Percentiles rank a stretch among this genome's conserved stretches.
These are phyloP conservation scores for Nycticebus coucang DNA, from an alignment of 2,113 vertebrate species.

Conservation along the genomic window DNA sequence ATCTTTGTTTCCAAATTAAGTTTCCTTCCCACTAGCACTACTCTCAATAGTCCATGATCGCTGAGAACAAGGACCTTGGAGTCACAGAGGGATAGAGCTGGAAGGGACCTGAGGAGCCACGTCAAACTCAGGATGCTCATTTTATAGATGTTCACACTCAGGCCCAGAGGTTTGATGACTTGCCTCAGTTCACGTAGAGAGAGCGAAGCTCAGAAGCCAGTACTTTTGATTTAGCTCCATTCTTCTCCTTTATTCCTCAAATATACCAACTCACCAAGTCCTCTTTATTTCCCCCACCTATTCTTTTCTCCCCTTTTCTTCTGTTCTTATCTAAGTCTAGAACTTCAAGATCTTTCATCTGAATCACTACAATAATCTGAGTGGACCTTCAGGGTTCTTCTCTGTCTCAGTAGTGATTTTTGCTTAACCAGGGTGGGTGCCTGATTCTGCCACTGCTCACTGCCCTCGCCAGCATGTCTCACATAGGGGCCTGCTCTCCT, in stretches of 20 bases:
- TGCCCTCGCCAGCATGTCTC: neutral
- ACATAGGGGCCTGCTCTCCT: neutral
- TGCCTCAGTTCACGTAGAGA: neutral
- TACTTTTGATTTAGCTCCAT: neutral
- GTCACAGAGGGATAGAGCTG: neutral
- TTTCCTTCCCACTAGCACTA: neutral
- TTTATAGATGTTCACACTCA: neutral
- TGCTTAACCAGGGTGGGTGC: neutral
- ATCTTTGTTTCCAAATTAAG: slow-evolving; percentile 6
- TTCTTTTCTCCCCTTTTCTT: neutral
- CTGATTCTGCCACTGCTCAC: neutral
- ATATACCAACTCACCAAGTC: neutral
- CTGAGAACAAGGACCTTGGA: neutral
- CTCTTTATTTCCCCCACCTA: neutral
- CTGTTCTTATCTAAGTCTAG: neutral
- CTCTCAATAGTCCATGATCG: neutral
- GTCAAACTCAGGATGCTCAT: neutral
- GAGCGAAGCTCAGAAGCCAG: neutral
- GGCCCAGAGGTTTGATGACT: neutral
- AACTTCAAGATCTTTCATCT: neutral
- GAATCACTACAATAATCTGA: neutral
- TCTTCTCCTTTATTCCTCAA: neutral
- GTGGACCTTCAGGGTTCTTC: neutral
- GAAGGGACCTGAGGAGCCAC: neutral
- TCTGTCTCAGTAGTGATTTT: neutral